phyloP scores from a whole-genome alignment of 2,113 vertebrate genomes.

The Coregonus clupeaformis region DNA sequence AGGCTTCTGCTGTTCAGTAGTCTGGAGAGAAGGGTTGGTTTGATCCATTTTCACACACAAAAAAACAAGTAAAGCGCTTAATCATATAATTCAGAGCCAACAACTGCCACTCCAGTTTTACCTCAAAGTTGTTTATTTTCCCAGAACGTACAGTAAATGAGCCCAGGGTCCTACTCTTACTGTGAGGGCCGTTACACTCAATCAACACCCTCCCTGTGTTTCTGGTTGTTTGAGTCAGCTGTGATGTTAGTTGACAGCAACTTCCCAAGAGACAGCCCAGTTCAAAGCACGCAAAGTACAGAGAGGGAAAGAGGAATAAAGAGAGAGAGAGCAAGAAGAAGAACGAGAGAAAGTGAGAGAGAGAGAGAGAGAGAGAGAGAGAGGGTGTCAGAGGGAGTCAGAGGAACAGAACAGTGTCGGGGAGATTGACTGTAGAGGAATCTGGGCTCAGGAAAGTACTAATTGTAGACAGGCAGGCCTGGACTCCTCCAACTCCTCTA shows the following conservation, averaged over 20 bases:
- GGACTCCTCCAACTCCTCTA: constrained; percentile 45
- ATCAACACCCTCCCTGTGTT: constrained; percentile 25
- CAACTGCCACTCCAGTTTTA: neutral
- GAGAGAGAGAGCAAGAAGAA: neutral
- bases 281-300: constrained; percentile 29
- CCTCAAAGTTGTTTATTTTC: constrained; percentile 23
- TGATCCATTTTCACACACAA: constrained; percentile 6
- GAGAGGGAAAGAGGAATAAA: too few species aligned
- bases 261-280: constrained; percentile 21
- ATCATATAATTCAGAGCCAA: constrained; percentile 1
- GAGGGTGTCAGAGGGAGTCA: neutral
- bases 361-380: too few species aligned
- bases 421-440: constrained; percentile 60
- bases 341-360: neutral
- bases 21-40: too few species aligned
- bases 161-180: neutral
- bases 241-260: constrained; percentile 8
- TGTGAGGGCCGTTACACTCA: constrained; percentile 15
- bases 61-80: neutral
- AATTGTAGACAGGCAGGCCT: constrained; percentile 69
- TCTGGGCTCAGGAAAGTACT: constrained; percentile 60
- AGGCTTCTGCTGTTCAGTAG: too few species aligned
- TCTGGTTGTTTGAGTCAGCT: constrained; percentile 1
- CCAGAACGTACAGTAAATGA: neutral
- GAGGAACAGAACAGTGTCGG: constrained; percentile 9